Evolutionary conservation across 2,113 vertebrate genomes (phyloP), one percentile per base, ranked within the genome.

Genomic region (Orcinus orca): DNA sequence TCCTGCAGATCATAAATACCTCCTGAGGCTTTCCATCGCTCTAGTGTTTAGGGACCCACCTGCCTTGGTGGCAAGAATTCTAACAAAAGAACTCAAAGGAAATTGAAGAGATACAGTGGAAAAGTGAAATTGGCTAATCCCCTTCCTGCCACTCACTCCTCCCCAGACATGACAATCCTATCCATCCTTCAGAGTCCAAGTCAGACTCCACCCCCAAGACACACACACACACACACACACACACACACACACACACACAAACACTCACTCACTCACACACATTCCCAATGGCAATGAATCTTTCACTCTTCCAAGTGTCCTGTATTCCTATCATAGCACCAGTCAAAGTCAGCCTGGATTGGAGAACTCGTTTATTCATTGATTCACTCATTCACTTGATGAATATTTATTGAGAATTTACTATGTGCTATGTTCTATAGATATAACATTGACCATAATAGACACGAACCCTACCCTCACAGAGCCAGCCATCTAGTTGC

Each of bases 221-320:
- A 36, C 87, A n/a, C 33, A 29, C 67, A 21, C 67, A 17, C 63
- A 10, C 86, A 11, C 21, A 9, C 38, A 31, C 6, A 4, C n/a
- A 25, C 3, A 10, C 47, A 25, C 31, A 11, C 12, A 26, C 58
- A n/a, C 33, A 8, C 79, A 20, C 0, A 0, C 8, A n/a, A n/a
- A 13, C 67, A 15, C n/a, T 2, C 63, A 20, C 31, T 36, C n/a
- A 29, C 8, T 5, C n/a, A 21, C 20, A 26, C 70, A 58, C 25
- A 1, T 21, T 31, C 21, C 29, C 29, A 41, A 18, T 25, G 38
- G 21, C 65, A 44, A 18, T 55, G 29, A 31, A 6, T 68, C 77
- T 65, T 29, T 63, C 36, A 2, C 33, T 33, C 5, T 23, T 20
- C 74, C 25, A 38, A 12, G 36, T 6, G 25, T 31, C 36, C 33